Base-by-base conservation (phyloP, 2,888 invertebrate species). In the Dynastes hyllus region DNA sequence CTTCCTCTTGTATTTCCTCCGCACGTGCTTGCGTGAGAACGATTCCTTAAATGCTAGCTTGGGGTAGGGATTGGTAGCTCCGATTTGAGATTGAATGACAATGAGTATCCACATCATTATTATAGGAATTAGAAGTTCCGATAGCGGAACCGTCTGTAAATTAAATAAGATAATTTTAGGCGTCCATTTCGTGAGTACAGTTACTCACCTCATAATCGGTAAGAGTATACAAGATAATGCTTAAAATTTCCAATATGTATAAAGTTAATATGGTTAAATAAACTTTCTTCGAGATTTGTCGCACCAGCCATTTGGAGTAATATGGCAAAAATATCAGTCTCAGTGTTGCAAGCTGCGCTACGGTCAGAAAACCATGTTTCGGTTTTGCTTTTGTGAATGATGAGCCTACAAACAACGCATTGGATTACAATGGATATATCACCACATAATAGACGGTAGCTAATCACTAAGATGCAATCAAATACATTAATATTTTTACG, bases 321-420 rank as follows among this genome's bases (percentile, higher is more conserved):
- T 95, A 91, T 2, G 98, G 98, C 78, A 98, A 91, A 86, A 98
- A 93, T 77, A 97, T 86, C 69, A 96, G 93, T 76, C 98, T 92
- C 80, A 95, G 91, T 75, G 97, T 91, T 5, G 97, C 97, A 86
- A 95, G 93, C 88, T 95, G 93, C 80, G 96, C 93, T 80, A 98
- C 96, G 61, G 96, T 95, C 65, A 95, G 91, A 88, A 97, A 92
- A 81, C 97, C 95, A 90, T 98, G 95, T 85, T 97, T 97, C 1
- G 98, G 97, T 89, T 98, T 98, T 16, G 97, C 95, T 91, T 98
- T 98, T 13, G 97, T 95, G 89, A 98, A 98, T 80, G 97, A 96
- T 58, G 98, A 98, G 67, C 98, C 98, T 97, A 85, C 8, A 45
- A 37, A 45, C 45, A 45, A 45, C 11, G 11, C 11, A 45, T 45